These are phyloP conservation scores for Threskiornis aethiopicus DNA, from an alignment of 2,797 vertebrate genomes.

Conservation along the genomic window DNA sequence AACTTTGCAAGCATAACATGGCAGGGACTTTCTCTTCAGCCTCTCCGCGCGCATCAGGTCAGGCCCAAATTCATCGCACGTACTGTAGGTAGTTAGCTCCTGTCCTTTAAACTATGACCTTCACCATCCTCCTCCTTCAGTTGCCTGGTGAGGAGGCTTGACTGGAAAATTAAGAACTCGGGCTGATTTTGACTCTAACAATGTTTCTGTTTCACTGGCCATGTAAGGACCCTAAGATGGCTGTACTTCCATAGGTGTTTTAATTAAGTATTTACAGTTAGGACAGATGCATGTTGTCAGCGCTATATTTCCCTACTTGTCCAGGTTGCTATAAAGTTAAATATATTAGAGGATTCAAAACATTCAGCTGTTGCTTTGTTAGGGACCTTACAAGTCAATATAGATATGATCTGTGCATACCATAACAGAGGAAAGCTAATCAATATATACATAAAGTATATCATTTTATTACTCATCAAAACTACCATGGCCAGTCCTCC, in stretches of 20 bases:
- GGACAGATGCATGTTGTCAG: neutral
- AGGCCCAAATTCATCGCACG: neutral
- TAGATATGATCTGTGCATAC: neutral
- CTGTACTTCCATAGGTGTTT: neutral
- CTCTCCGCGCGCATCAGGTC: neutral
- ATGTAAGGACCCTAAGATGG: neutral
- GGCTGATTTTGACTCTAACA: neutral
- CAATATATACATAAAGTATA: neutral
- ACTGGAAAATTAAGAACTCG: neutral
- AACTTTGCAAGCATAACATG: rapidly evolving
- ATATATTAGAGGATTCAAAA: neutral
- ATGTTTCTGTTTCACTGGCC: neutral
- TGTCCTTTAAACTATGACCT: neutral
- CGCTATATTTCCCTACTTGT: neutral
- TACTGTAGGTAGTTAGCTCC: neutral
- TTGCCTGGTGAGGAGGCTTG: neutral
- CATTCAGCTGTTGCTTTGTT: neutral
- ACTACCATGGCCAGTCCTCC: neutral
- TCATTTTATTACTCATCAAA: neutral
- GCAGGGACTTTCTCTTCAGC: neutral
- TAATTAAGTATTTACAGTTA: neutral
- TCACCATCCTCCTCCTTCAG: neutral
- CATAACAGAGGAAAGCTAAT: neutral
- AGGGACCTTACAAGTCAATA: neutral
- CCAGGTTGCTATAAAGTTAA: neutral